Conservation (phyloP, 2,888 invertebrate species). For the Ophion costatus region DNA sequence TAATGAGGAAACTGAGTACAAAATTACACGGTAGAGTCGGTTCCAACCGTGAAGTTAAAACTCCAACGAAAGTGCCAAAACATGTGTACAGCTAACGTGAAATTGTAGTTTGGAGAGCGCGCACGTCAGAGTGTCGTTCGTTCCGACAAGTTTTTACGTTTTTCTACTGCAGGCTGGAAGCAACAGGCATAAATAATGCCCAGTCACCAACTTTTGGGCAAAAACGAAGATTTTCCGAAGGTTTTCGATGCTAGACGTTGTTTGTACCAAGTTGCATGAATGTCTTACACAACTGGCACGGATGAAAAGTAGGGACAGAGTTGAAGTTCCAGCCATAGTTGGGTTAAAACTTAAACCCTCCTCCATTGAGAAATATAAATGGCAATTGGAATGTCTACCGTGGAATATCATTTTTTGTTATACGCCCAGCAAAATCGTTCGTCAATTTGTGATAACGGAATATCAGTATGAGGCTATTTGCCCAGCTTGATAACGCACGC, state of each 20-base stretch:
- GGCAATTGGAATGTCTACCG: not conserved
- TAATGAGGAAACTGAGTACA: slow-evolving; percentile 9
- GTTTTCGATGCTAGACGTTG: not conserved
- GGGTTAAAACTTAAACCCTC: not conserved
- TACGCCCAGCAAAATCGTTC: not conserved
- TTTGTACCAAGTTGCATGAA: not conserved
- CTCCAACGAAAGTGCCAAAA: not conserved
- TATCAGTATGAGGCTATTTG: not conserved
- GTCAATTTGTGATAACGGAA: not conserved
- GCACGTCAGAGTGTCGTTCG: not conserved
- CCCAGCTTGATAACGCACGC: not conserved
- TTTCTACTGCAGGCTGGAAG: not conserved
- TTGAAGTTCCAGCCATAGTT: too few species aligned
- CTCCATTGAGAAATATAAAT: not conserved
- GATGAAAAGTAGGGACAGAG: too few species aligned
- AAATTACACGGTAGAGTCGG: not conserved
- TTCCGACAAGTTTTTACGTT: not conserved
- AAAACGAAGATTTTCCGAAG: not conserved
- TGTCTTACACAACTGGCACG: too few species aligned
- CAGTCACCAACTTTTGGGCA: not conserved
- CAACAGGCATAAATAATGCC: not conserved
- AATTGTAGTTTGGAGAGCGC: not conserved
- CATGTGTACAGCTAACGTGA: not conserved
- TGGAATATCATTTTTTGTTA: not conserved
- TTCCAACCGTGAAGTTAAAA: not conserved